Evolutionary conservation across 1,140 invertebrate species (phyloP), one percentile per base, ranked within the genome.

Genomic region (Meloidogyne hapla): DNA sequence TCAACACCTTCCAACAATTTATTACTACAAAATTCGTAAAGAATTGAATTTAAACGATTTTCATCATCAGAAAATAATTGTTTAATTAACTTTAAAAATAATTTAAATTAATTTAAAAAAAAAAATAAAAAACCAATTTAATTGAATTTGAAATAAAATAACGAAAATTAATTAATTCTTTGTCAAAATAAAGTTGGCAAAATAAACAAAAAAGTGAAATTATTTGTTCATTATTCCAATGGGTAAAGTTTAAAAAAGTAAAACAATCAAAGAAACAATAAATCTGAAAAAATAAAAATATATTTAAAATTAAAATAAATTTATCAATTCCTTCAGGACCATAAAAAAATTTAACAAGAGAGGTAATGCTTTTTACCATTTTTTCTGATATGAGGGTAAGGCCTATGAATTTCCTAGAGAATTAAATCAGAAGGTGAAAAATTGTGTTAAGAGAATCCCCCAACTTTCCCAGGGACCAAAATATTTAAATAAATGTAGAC

Each of bases 191-290:
- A 56, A 56, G 18, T 56, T 18, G 18, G n/a, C 48, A 56, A 9
- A 56, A 18, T 56, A 56, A 56, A 56, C 48, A 56, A n/a, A 56
- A 56, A 56, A 56, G 48, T 56, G 48, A 56, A 56, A 56, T 56
- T 56, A 56, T n/a, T 56, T 56, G 48, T 21, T 56, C 8, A 9
- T 56, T n/a, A 6, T 56, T 13, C 48, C 48, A 56, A n/a, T n/a
- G 48, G 48, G 18, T 56, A 56, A 56, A 56, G n/a, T n/a, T 4
- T 1, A 56, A n/a, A 3, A 56, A 56, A 56, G n/a, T n/a, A 13
- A 13, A 56, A 56, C 48, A 56, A n/a, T 56, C 48, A 9, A 56
- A n/a, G 8, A 56, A 56, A 21, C 18, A n/a, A 56, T 21, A 56
- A 56, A 56, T 56, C 48, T 56, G 18, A 56, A 56, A 56, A n/a